phyloP scores from a whole-genome alignment of 2,113 vertebrate species.

The Mormyrus lacerda region DNA sequence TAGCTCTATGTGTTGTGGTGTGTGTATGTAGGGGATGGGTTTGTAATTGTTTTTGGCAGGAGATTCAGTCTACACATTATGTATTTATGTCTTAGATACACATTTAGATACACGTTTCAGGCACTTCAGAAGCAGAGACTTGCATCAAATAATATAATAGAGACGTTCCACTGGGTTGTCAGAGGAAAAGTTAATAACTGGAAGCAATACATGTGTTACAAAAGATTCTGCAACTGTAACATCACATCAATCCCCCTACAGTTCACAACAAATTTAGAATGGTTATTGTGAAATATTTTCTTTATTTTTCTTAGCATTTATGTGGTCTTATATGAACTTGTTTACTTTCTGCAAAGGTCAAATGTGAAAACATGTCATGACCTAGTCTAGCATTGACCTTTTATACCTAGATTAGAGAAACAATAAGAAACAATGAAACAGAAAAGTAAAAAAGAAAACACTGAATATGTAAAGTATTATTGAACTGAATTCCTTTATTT shows the following conservation, averaged over 20 bases:
- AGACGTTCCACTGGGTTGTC: neutral
- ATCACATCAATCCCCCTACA: neutral
- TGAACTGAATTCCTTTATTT: neutral
- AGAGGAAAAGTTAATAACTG: neutral
- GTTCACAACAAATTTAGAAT: neutral
- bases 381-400: neutral
- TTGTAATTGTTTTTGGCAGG: too few species aligned
- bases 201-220: neutral
- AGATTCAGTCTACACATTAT: too few species aligned
- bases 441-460: neutral
- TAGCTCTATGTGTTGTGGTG: too few species aligned
- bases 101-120: neutral
- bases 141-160: neutral
- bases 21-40: too few species aligned
- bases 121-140: neutral
- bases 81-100: too few species aligned
- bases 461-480: neutral
- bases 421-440: neutral
- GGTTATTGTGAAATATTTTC: neutral
- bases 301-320: neutral
- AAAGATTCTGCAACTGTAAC: neutral
- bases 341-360: neutral
- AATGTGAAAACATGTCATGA: neutral
- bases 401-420: neutral
- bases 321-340: neutral